These are phyloP conservation scores for Betta splendens DNA, from an alignment of 2,797 vertebrate genomes.

Conservation along the genomic window DNA sequence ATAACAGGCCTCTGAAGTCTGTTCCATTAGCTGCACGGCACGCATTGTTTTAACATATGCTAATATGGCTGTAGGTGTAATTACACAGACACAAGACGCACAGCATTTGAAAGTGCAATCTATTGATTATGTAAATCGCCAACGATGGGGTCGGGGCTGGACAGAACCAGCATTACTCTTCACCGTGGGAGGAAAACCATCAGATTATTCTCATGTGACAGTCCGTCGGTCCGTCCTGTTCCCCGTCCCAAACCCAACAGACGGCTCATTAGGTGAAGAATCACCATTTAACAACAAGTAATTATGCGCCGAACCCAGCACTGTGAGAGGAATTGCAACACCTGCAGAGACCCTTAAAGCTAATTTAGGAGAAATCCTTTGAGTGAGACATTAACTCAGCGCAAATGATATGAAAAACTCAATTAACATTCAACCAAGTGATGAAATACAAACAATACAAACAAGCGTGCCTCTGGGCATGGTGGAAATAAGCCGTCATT, in stretches of 20 bases:
- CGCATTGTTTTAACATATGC: slow-evolving; percentile 55
- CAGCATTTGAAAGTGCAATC: slow-evolving; percentile 35
- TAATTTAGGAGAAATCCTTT: slow-evolving; percentile 70
- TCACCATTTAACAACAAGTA: slow-evolving; percentile 69
- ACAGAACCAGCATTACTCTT: slow-evolving; percentile 12
- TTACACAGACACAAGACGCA: slow-evolving; percentile 47
- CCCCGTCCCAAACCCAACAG: slow-evolving; percentile 55
- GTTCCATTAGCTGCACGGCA: slow-evolving; percentile 8
- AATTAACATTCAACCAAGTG: slow-evolving; percentile 83
- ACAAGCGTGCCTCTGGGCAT: slow-evolving; percentile 74
- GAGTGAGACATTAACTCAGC: slow-evolving; percentile 76
- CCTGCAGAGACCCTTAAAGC: slow-evolving; percentile 69
- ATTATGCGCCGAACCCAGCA: slow-evolving; percentile 56
- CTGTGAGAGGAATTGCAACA: slow-evolving; percentile 63
- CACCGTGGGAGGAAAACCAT: slow-evolving; percentile 22
- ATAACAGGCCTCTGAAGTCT: slow-evolving; percentile 18
- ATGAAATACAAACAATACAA: slow-evolving; percentile 78
- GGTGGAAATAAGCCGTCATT: slow-evolving; percentile 76
- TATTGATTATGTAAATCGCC: slow-evolving; percentile 58
- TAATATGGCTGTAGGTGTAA: slow-evolving; percentile 58
- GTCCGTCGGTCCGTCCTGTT: slow-evolving; percentile 39
- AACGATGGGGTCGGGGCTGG: slow-evolving; percentile 11
- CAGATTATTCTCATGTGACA: slow-evolving; percentile 22
- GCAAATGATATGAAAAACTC: slow-evolving; percentile 73
- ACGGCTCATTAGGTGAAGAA: slow-evolving; percentile 69